phyloP scores from a whole-genome alignment of 2,888 invertebrate genomes.

The Orthosia gothica region DNA sequence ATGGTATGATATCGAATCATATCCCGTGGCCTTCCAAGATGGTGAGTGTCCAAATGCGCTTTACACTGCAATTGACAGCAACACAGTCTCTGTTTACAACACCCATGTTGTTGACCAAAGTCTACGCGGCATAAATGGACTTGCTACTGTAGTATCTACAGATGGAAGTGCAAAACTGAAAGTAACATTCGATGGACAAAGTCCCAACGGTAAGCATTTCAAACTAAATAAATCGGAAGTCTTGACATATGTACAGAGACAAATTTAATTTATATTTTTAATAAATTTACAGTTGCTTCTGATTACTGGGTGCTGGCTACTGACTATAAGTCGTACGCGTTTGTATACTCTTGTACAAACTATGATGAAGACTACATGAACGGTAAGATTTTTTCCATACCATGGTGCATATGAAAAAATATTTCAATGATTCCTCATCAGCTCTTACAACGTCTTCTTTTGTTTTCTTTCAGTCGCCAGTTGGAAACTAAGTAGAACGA shows the following conservation, averaged over 20 bases:
- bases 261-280: not conserved
- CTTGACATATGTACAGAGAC: not conserved
- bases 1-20: slow-evolving; percentile 78
- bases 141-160: slow-evolving; percentile 76
- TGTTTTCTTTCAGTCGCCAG: slow-evolving; percentile 72
- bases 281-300: slow-evolving; percentile 58
- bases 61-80: slow-evolving; percentile 66
- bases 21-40: slow-evolving; percentile 74
- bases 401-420: not conserved
- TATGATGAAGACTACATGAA: slow-evolving; percentile 71
- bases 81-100: slow-evolving; percentile 61
- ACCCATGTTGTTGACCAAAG: slow-evolving; percentile 74
- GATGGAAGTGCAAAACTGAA: slow-evolving; percentile 92
- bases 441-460: not conserved
- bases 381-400: slow-evolving; percentile 45
- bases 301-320: slow-evolving; percentile 84
- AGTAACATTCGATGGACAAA: slow-evolving; percentile 91
- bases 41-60: slow-evolving; percentile 77
- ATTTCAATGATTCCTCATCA: not conserved
- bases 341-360: slow-evolving; percentile 92
- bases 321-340: slow-evolving; percentile 91
- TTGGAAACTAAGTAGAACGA: slow-evolving; percentile 83
- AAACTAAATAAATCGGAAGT: not conserved
- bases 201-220: slow-evolving; percentile 25
- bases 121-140: slow-evolving; percentile 70